These are phyloP conservation scores for Gallinago media DNA, from an alignment of 2,113 vertebrate species.

Conservation along the genomic window DNA sequence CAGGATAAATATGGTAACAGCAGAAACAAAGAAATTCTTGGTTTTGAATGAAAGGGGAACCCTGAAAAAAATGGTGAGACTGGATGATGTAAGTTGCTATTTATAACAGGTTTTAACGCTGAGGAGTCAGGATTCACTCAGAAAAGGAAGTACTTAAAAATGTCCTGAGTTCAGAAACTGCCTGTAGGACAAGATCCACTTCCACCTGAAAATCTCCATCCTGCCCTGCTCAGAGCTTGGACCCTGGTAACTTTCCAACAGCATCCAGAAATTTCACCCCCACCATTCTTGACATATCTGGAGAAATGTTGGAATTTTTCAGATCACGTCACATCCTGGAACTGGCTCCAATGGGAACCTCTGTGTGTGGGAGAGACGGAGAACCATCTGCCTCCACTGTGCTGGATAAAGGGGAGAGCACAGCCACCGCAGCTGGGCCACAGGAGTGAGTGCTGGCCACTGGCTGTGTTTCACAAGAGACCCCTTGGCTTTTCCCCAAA, in stretches of 20 bases:
- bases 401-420: neutral
- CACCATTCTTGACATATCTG: neutral
- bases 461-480: rapidly evolving
- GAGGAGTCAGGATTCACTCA: neutral
- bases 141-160: neutral
- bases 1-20: neutral
- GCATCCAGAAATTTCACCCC: neutral
- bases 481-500: rapidly evolving
- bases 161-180: neutral
- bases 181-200: neutral
- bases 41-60: neutral
- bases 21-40: neutral
- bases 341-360: neutral
- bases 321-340: neutral
- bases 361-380: neutral
- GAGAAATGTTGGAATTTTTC: neutral
- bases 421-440: rapidly evolving
- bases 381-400: rapidly evolving
- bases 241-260: neutral
- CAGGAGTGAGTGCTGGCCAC: rapidly evolving
- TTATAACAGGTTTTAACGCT: neutral
- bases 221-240: neutral
- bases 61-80: neutral
- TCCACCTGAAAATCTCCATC: neutral
- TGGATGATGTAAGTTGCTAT: neutral